Evolutionary conservation across 1,140 invertebrate species (phyloP), one percentile per base, ranked within the genome.

Genomic region (Ectropis grisescens): DNA sequence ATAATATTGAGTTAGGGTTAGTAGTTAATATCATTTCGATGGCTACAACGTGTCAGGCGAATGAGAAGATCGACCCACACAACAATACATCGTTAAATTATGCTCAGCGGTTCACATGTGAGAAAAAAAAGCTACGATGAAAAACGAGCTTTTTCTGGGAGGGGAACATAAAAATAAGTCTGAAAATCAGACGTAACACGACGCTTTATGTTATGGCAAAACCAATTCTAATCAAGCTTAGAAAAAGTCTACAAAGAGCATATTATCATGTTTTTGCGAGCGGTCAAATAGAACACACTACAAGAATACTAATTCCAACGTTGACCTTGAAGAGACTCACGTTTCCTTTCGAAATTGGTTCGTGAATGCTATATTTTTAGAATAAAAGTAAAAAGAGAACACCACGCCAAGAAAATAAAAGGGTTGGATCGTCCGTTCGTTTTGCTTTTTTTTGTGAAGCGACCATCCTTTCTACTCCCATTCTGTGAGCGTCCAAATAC

Each of bases 321-420:
- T 58, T 58, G 74, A 74, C 74, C 74, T 79, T 79, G 67, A 42
- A 59, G 49, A 56, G 55, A 72, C 69, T 71, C 71, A 72, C 74
- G 74, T 76, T 79, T 79, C 70, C 69, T 79, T 79, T 79, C 74
- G 62, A 79, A 79, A 79, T 79, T 69, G 65, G 69, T 64, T 61
- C 55, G 70, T 71, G 70, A 74, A 79, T 71, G 61, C 58, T 56
- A 74, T 76, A 71, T 79, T 75, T 75, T 79, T 75, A 79, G 64
- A 70, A 75, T 60, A 74, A 75, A 70, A 70, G 58, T 68, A 76
- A 79, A 79, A 79, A 71, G 59, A 58, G 48, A 49, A 53, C 50
- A 26, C 4, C n/a, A 4, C 52, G 48, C 50, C 52, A 58, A 68
- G 64, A 55, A 58, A 67, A 78, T 72, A 70, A 67, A 74, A 79